Conservation (phyloP, 2,113 vertebrate species). For the Phaethon lepturus region DNA sequence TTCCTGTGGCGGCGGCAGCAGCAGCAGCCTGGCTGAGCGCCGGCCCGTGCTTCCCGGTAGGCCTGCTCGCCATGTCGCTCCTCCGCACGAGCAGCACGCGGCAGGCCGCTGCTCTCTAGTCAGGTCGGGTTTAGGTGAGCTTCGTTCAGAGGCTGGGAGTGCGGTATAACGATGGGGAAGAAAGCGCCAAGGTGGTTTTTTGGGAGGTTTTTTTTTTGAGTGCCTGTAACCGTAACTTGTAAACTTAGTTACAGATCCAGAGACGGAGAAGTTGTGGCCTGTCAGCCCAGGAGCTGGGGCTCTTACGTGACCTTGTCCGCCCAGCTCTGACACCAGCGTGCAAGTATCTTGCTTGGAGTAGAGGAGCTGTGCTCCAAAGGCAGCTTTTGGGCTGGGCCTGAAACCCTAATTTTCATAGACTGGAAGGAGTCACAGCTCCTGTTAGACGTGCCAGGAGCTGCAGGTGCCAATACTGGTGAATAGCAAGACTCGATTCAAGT, state of each 20-base stretch:
- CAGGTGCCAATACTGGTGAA: background rate
- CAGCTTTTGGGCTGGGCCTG: background rate
- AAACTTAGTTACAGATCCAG: background rate
- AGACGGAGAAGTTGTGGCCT: background rate
- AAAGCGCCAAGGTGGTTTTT: background rate
- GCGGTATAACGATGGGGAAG: background rate
- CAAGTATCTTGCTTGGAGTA: background rate
- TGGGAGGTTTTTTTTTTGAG: background rate
- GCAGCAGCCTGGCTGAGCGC: background rate
- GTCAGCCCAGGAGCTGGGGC: background rate
- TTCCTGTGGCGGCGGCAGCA: background rate
- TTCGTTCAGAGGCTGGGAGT: background rate
- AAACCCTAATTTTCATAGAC: background rate
- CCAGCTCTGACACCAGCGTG: fast-evolving
- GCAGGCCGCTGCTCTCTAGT: background rate
- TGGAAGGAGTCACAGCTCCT: background rate
- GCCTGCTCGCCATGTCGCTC: fast-evolving
- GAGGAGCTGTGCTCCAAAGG: background rate
- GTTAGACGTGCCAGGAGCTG: background rate
- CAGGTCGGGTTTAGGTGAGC: background rate
- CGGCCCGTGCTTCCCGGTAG: background rate
- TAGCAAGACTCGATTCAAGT: background rate
- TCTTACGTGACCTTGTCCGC: background rate
- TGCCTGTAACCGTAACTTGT: background rate
- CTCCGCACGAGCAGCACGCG: background rate